Percentiles rank a stretch among this genome's conserved stretches.
These are phyloP conservation scores for Physella acuta DNA, from an alignment of 1,140 invertebrate species.

Conservation along the genomic window DNA sequence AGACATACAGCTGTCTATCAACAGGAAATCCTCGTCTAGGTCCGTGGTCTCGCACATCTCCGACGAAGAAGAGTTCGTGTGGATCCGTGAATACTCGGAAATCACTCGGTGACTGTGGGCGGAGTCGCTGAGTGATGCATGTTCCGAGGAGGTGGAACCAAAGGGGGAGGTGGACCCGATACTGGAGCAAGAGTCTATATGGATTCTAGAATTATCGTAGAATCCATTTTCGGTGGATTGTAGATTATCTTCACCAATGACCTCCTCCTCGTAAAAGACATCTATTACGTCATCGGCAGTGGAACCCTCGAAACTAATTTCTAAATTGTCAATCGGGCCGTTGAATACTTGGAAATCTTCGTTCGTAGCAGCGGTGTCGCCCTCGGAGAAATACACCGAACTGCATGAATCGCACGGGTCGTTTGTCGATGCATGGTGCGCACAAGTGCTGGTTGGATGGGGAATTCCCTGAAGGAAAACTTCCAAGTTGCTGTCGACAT, in stretches of 20 bases:
- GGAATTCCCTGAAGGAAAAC: neutral
- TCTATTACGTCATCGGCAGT: neutral
- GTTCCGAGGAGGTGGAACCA: neutral
- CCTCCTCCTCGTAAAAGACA: conserved; percentile 1
- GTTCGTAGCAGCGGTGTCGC: neutral
- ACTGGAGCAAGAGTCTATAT: conserved; percentile 15
- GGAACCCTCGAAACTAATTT: neutral
- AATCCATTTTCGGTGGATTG: neutral
- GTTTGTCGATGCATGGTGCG: neutral
- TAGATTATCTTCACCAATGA: neutral
- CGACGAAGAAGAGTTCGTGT: neutral
- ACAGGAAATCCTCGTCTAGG: too few species aligned
- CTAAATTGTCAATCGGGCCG: neutral
- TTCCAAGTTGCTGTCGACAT: neutral
- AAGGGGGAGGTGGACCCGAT: neutral
- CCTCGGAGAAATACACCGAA: neutral
- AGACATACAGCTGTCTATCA: too few species aligned
- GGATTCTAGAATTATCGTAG: neutral
- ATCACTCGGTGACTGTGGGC: neutral
- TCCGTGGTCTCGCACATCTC: too few species aligned
- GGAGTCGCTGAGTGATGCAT: neutral
- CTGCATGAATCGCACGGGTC: neutral
- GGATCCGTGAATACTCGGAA: neutral
- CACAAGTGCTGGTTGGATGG: neutral
- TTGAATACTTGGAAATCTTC: neutral